Conservation (phyloP, 2,797 vertebrate genomes). For the Enteromius fasciolatus region DNA sequence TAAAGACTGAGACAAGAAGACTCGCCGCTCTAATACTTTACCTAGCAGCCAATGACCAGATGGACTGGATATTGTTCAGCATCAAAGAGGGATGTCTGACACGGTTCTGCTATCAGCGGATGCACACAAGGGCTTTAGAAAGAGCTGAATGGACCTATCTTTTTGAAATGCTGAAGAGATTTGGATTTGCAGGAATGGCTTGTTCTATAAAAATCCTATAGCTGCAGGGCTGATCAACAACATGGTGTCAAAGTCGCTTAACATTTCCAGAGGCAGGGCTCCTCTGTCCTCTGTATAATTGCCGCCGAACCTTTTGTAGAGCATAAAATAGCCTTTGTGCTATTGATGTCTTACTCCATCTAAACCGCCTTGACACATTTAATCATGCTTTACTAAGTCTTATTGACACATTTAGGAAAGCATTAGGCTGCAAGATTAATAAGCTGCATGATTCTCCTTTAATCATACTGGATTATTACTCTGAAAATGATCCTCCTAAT, state of each 20-base stretch:
- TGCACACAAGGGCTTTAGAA: neutral
- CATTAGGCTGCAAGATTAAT: neutral
- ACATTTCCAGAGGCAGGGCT: conserved; percentile 18
- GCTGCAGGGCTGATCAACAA: conserved; percentile 26
- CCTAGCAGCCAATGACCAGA: neutral
- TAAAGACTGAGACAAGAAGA: neutral
- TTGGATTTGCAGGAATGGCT: conserved; percentile 10
- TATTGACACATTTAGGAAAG: conserved; percentile 4
- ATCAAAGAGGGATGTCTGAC: conserved; percentile 16
- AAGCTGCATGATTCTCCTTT: neutral
- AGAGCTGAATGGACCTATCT: neutral
- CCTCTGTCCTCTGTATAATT: conserved; percentile 11
- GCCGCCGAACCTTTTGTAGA: neutral
- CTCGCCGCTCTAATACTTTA: neutral
- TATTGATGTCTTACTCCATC: conserved; percentile 27
- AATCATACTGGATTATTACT: neutral
- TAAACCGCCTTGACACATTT: conserved; percentile 25
- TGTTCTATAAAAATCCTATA: conserved; percentile 27
- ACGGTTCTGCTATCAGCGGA: neutral
- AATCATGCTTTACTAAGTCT: conserved; percentile 8
- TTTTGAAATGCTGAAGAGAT: conserved; percentile 32
- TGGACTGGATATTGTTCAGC: conserved; percentile 13
- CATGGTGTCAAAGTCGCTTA: conserved; percentile 36
- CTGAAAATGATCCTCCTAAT: neutral
- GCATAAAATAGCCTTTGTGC: conserved; percentile 16